These are phyloP conservation scores for Xylocampa areola DNA, from an alignment of 2,888 invertebrate genomes.

Conservation along the genomic window DNA sequence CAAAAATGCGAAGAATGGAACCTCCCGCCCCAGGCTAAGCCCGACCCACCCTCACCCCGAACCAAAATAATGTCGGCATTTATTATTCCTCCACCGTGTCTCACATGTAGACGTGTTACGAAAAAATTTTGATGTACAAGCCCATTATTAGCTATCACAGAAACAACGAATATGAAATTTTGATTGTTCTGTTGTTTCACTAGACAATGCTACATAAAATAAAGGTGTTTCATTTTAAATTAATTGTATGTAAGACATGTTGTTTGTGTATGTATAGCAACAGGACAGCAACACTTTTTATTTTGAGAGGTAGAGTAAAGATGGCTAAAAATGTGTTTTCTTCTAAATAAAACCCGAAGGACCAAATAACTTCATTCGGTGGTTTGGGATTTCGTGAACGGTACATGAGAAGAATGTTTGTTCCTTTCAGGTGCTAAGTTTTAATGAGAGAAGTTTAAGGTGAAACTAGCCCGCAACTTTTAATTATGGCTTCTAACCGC, in stretches of 20 bases:
- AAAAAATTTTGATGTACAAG: conserved; percentile 60
- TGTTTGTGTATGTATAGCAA: conserved; percentile 1
- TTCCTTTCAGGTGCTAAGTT: conserved; percentile 83
- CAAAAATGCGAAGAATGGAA: conserved; percentile 77
- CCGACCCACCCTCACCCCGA: conserved; percentile 51
- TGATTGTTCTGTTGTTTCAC: conserved; percentile 30
- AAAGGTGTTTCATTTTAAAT: conserved; percentile 50
- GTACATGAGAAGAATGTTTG: conserved; percentile 78
- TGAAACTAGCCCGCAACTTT: conserved; percentile 84
- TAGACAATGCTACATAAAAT: conserved; percentile 15
- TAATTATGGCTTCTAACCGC: conserved; percentile 82
- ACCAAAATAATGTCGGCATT: conserved; percentile 67
- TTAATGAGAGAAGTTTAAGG: conserved; percentile 85
- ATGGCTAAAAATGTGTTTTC: background rate
- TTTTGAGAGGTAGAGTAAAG: background rate
- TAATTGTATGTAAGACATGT: conserved; percentile 11
- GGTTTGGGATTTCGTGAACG: conserved; percentile 71
- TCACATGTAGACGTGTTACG: conserved; percentile 56
- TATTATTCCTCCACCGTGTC: conserved; percentile 65
- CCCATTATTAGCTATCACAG: conserved; percentile 61
- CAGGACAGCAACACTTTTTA: conserved; percentile 6
- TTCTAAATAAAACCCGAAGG: conserved; percentile 8
- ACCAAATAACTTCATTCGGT: conserved; percentile 48
- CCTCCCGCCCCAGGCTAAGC: conserved; percentile 52
- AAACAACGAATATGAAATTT: conserved; percentile 50